These are phyloP conservation scores for Caenorhabditis becei DNA, from an alignment of 2,888 invertebrate species.

Conservation along the genomic window DNA sequence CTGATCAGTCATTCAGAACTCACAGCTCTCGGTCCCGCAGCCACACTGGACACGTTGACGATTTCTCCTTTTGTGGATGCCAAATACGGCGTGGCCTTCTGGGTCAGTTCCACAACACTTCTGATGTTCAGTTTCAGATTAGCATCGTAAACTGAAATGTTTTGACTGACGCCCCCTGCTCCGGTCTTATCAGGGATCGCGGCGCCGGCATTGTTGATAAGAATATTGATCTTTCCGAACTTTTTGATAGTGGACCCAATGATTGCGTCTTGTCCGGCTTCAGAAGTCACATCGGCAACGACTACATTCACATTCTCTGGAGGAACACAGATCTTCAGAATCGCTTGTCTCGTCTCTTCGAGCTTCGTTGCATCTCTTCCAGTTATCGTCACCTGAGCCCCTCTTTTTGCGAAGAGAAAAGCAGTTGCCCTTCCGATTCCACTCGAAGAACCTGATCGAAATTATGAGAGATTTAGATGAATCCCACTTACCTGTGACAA, in stretches of 20 bases:
- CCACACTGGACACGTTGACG: conserved; percentile 57
- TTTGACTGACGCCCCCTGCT: not conserved
- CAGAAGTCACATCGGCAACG: conserved; percentile 11
- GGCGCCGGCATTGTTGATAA: conserved; percentile 26
- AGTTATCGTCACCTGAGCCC: conserved; percentile 13
- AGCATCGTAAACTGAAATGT: not conserved
- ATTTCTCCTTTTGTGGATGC: conserved; percentile 55
- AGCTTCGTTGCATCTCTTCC: conserved; percentile 8
- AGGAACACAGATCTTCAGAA: not conserved
- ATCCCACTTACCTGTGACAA: not conserved
- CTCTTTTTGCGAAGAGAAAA: not conserved
- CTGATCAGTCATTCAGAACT: not conserved
- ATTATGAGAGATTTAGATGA: not conserved
- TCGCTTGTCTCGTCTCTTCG: conserved; percentile 5
- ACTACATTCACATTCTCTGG: conserved; percentile 7
- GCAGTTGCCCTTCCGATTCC: conserved; percentile 9
- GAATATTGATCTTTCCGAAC: conserved; percentile 26
- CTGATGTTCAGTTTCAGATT: conserved; percentile 15
- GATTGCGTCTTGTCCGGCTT: not conserved
- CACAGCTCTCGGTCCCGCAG: conserved; percentile 24
- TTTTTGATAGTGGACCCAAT: conserved; percentile 6
- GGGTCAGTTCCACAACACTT: conserved; percentile 44
- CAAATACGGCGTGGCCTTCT: conserved; percentile 56
- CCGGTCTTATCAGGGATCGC: conserved; percentile 1
- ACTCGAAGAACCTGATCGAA: conserved; percentile 7